phyloP scores from a whole-genome alignment of 2,888 invertebrate genomes.

The Rhamphomyia laevipes region DNA sequence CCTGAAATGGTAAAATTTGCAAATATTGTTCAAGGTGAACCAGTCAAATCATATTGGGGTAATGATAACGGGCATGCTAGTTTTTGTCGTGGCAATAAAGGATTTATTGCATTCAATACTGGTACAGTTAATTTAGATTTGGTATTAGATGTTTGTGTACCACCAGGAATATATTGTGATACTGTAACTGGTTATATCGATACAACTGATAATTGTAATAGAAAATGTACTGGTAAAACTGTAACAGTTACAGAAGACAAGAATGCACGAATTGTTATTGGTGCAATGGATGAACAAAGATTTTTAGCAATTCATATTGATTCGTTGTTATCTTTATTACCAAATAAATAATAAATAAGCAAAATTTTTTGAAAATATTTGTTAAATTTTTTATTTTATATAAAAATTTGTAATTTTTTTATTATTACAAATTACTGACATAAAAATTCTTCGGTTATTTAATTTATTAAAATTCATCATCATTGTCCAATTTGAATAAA shows the following conservation, averaged over 20 bases:
- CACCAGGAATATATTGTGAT: constrained; percentile 55
- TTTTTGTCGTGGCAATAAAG: constrained; percentile 55
- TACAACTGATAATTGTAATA: not conserved
- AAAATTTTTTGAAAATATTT: too few relatives aligned
- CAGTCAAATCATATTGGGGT: constrained; percentile 56
- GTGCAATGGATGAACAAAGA: constrained; percentile 38
- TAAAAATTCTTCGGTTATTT: too few relatives aligned
- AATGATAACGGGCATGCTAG: constrained; percentile 64
- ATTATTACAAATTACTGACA: too few relatives aligned
- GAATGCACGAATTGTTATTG: constrained; percentile 1
- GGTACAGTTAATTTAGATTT: constrained; percentile 38
- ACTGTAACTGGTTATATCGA: constrained; percentile 43
- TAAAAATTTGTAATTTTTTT: too few relatives aligned
- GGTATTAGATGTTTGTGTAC: constrained; percentile 41
- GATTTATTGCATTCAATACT: constrained; percentile 7
- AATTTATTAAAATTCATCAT: too few relatives aligned
- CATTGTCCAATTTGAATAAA: too few relatives aligned
- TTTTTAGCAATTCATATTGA: constrained; percentile 50
- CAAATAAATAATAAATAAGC: too few relatives aligned
- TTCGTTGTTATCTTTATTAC: too few relatives aligned
- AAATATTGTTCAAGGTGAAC: constrained; percentile 47
- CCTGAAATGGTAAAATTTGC: constrained; percentile 60
- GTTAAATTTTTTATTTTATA: too few relatives aligned
- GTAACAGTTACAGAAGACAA: constrained; percentile 3
- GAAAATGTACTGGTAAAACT: constrained; percentile 7